phyloP scores from a whole-genome alignment of 2,113 vertebrate species.

The Zootoca vivipara region DNA sequence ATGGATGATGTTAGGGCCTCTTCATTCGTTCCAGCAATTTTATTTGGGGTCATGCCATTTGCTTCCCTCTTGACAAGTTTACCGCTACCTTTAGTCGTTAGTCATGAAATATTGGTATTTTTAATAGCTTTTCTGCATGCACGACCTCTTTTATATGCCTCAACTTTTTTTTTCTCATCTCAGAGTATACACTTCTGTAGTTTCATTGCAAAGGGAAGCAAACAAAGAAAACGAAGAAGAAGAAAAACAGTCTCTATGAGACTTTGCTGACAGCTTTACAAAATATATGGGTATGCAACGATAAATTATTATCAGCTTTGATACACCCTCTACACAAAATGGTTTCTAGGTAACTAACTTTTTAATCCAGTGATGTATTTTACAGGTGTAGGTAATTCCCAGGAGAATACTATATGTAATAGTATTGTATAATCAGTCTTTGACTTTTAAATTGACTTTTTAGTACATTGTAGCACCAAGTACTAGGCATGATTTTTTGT shows the following conservation, averaged over 20 bases:
- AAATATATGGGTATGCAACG: not conserved
- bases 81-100: slow-evolving; percentile 4
- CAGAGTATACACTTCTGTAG: not conserved
- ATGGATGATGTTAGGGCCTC: not conserved
- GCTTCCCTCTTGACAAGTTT: slow-evolving; percentile 14
- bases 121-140: not conserved
- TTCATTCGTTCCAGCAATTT: slow-evolving; percentile 21
- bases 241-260: not conserved
- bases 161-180: not conserved
- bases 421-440: not conserved
- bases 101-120: slow-evolving; percentile 28
- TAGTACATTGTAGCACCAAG: not conserved
- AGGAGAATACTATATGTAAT: not conserved
- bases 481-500: not conserved
- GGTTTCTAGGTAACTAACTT: not conserved
- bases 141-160: not conserved
- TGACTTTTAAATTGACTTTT: not conserved
- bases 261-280: not conserved
- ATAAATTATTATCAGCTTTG: not conserved
- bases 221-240: not conserved
- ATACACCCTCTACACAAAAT: not conserved
- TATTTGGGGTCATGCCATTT: slow-evolving; percentile 4
- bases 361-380: not conserved
- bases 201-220: slow-evolving; percentile 29
- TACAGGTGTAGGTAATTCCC: not conserved